These are phyloP conservation scores for Linnaemya vulpina DNA, from an alignment of 2,888 invertebrate genomes.

Conservation along the genomic window DNA sequence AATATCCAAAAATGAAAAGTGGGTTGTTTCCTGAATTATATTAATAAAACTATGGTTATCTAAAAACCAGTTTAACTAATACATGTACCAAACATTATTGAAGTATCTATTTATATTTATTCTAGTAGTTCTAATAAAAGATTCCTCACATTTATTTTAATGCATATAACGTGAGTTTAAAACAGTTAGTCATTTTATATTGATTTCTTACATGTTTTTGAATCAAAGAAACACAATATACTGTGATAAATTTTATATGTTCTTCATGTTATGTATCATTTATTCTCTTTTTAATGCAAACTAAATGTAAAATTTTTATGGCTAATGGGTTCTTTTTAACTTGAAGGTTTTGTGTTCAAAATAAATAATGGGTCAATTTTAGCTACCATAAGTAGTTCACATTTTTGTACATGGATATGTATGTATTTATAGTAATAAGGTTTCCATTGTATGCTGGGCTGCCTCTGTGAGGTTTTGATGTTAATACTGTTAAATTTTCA, in stretches of 20 bases:
- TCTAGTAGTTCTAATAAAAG: background rate
- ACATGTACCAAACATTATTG: constrained; percentile 2
- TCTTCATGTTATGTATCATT: constrained; percentile 34
- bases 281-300: constrained; percentile 13
- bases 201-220: background rate
- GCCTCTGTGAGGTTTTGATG: constrained; percentile 76
- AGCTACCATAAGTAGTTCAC: background rate
- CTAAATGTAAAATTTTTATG: constrained; percentile 40
- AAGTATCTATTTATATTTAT: background rate
- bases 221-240: constrained; percentile 35
- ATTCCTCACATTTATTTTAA: no score
- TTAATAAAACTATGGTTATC: constrained; percentile 10
- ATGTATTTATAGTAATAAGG: constrained; percentile 17
- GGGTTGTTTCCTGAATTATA: background rate
- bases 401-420: no score
- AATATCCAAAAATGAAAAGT: constrained; percentile 53
- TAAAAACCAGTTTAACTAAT: background rate
- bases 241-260: constrained; percentile 52
- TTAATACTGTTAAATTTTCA: constrained; percentile 36
- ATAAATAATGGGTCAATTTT: constrained; percentile 44
- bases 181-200: background rate
- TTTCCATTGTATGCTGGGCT: constrained; percentile 41
- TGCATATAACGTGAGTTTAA: background rate
- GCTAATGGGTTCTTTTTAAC: constrained; percentile 49
- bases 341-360: constrained; percentile 36